Base-by-base conservation (phyloP, 2,888 invertebrate genomes). In the Tupiocoris notatus region DNA sequence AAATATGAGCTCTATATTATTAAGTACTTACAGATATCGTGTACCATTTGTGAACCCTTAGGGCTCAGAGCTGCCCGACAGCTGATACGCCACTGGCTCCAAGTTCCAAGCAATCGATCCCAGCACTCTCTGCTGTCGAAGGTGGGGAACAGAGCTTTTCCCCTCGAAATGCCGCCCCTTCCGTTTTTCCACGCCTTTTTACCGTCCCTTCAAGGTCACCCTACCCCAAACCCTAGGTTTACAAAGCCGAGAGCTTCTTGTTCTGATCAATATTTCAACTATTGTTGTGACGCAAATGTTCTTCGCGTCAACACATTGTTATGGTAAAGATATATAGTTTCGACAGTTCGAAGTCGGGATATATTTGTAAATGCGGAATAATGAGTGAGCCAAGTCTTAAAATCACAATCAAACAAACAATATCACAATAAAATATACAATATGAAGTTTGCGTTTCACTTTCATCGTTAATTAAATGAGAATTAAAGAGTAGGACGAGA, bases 1-100 rank as follows among this genome's bases (percentile, higher is more conserved):
- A n/a, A n/a, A n/a, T n/a, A n/a, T n/a, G n/a, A n/a, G n/a, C n/a
- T n/a, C n/a, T n/a, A 23, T 12, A n/a, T 2, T 59, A 1, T 20
- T 7, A 17, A 20, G 39, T 65, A 65, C 65, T 65, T 65, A 65
- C 65, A 65, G 39, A 65, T 39, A 65, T 18, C 54, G 54, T 65
- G 12, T 39, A 65, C 39, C 65, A 65, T 65, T 65, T 24, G 65
- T 65, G 65, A 39, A 39, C 65, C 65, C 65, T 39, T 2, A 39
- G 65, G 65, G 65, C 39, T 65, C 65, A 24, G 65, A 20, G 65
- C 39, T 65, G 39, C 17, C 65, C 65, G 54, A 39, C 65, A 65
- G 65, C 65, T 65, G 65, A 65, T 65, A 17, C 65, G 65, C 65
- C 54, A 65, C 65, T 65, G 65, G 39, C 39, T 39, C 39, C 39